Evolutionary conservation across 2,113 vertebrate genomes (phyloP).

Genomic region (Nicator chloris): DNA sequence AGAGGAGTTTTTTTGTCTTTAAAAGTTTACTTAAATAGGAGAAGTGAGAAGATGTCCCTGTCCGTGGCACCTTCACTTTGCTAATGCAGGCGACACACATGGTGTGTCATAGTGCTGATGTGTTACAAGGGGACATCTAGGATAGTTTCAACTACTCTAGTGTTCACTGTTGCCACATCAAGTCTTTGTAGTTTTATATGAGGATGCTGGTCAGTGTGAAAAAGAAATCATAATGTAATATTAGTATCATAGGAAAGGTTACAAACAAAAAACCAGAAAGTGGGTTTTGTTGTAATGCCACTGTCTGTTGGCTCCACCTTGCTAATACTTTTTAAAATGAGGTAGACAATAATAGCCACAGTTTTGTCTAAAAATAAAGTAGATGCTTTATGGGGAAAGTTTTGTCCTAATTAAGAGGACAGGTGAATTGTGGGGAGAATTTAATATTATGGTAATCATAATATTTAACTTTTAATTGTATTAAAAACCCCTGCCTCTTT

Average conservation of each 20-base stretch:
- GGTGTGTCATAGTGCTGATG: neutral
- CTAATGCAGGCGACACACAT: neutral
- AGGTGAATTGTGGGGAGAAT: neutral
- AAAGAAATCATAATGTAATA: neutral
- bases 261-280: neutral
- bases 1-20: neutral
- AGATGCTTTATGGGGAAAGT: neutral
- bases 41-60: neutral
- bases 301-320: neutral
- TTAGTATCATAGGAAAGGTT: neutral
- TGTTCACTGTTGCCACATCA: neutral
- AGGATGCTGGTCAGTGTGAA: neutral
- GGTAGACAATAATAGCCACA: neutral
- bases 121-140: neutral
- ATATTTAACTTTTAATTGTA: neutral
- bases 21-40: neutral
- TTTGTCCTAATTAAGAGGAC: neutral
- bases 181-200: neutral
- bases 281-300: neutral
- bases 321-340: neutral
- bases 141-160: neutral
- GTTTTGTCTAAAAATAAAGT: neutral
- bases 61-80: neutral
- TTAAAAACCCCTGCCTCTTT: neutral
- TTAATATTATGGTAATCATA: neutral